phyloP scores from a whole-genome alignment of 2,113 vertebrate species.

The Ahaetulla prasina region DNA sequence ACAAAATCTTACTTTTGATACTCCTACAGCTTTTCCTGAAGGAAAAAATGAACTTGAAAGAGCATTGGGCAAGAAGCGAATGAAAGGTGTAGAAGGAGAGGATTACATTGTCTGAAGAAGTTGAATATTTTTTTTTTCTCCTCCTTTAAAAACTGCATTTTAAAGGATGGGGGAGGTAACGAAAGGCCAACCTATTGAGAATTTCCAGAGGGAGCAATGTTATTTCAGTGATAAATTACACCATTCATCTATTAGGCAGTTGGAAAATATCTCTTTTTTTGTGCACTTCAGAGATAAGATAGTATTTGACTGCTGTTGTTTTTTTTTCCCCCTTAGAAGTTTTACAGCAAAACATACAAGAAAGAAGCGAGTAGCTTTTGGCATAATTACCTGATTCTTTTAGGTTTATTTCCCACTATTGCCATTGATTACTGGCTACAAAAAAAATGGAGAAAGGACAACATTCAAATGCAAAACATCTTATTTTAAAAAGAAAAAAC shows the following conservation, averaged over 20 bases:
- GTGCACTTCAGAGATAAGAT: conserved; percentile 40
- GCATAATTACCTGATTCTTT: conserved; percentile 10
- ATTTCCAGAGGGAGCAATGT: conserved; percentile 34
- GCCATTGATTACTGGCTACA: conserved; percentile 3
- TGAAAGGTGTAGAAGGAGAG: too few species aligned
- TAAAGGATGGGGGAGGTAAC: background rate
- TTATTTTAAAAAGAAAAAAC: conserved; percentile 15
- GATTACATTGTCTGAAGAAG: background rate
- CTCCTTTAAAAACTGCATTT: background rate
- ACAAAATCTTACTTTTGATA: background rate
- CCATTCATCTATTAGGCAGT: conserved; percentile 23
- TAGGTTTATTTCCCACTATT: background rate
- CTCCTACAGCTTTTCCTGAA: background rate
- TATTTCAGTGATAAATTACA: conserved; percentile 41
- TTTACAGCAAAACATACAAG: background rate
- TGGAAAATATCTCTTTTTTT: conserved; percentile 34
- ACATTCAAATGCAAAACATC: conserved; percentile 3
- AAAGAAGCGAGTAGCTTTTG: conserved; percentile 21
- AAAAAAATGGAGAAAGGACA: conserved; percentile 12
- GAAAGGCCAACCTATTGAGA: conserved; percentile 14
- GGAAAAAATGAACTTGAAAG: background rate
- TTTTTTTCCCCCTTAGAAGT: conserved; percentile 6
- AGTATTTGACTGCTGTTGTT: conserved; percentile 27
- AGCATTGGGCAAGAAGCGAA: background rate
- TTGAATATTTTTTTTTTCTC: background rate